phyloP scores from a whole-genome alignment of 2,797 vertebrate species.

The Fratercula arctica region DNA sequence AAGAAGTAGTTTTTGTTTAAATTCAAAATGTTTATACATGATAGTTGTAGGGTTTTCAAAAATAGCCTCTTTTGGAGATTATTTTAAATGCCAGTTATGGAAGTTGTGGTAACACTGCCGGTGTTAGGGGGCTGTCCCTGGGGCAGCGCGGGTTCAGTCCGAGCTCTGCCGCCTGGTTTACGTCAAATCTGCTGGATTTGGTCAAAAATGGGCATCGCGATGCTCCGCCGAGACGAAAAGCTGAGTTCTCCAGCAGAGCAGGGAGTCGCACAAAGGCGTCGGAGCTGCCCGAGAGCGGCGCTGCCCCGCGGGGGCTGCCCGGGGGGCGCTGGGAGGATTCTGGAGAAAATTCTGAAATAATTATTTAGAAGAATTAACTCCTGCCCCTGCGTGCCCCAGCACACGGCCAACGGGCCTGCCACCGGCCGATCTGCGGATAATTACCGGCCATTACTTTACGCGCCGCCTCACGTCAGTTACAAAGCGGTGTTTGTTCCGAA shows the following conservation, averaged over 20 bases:
- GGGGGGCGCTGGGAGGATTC: no score
- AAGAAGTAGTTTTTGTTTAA: not conserved
- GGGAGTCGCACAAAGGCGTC: no score
- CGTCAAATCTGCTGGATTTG: not conserved
- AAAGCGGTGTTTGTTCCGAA: not conserved
- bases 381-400: not conserved
- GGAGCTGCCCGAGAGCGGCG: no score
- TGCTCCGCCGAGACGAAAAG: no score
- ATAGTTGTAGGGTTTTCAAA: accelerated
- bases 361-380: not conserved
- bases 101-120: accelerated
- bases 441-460: not conserved
- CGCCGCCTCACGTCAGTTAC: not conserved
- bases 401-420: no score
- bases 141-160: accelerated
- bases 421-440: no score
- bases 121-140: accelerated
- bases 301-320: no score
- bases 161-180: not conserved
- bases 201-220: not conserved
- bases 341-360: not conserved
- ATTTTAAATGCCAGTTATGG: not conserved
- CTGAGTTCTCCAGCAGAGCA: no score
- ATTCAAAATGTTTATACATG: no score
- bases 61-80: accelerated